Evolutionary conservation across 2,888 invertebrate species (phyloP).

Genomic region (Fissipunctia ypsillon): DNA sequence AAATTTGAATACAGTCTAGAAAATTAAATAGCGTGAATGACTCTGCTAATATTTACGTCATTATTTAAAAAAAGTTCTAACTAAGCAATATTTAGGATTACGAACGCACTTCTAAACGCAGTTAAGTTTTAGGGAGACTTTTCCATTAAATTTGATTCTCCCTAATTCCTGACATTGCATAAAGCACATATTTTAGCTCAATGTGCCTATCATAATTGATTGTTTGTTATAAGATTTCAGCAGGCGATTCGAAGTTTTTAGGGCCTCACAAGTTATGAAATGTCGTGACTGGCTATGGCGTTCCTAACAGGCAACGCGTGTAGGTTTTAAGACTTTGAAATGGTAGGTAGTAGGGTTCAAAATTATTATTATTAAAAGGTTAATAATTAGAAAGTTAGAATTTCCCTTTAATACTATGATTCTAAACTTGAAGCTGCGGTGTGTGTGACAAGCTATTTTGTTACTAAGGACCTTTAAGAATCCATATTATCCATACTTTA

Average conservation of each 20-base stretch:
- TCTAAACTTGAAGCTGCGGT: not conserved
- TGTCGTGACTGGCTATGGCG: too few relatives aligned
- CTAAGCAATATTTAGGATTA: not conserved
- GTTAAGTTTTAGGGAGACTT: not conserved
- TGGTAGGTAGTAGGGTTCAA: slow-evolving; percentile 5
- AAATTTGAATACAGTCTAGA: not conserved
- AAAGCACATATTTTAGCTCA: not conserved
- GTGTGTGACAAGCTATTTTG: slow-evolving; percentile 2
- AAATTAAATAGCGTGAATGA: not conserved
- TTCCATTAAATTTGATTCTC: not conserved
- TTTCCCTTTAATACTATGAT: slow-evolving; percentile 1
- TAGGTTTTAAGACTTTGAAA: slow-evolving; percentile 31
- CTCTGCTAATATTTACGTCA: not conserved
- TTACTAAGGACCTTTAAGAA: not conserved
- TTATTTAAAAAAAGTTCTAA: not conserved
- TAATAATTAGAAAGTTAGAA: too few relatives aligned
- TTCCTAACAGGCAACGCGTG: not conserved
- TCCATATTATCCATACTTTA: not conserved
- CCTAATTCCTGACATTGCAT: not conserved
- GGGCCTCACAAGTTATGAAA: not conserved
- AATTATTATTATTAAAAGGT: slow-evolving; percentile 21
- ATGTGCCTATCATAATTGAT: not conserved
- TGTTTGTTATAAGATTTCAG: not conserved
- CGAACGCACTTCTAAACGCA: too few relatives aligned
- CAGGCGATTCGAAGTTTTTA: not conserved